Evolutionary conservation across 2,797 vertebrate genomes (phyloP).

Genomic region (Acanthopagrus latus): DNA sequence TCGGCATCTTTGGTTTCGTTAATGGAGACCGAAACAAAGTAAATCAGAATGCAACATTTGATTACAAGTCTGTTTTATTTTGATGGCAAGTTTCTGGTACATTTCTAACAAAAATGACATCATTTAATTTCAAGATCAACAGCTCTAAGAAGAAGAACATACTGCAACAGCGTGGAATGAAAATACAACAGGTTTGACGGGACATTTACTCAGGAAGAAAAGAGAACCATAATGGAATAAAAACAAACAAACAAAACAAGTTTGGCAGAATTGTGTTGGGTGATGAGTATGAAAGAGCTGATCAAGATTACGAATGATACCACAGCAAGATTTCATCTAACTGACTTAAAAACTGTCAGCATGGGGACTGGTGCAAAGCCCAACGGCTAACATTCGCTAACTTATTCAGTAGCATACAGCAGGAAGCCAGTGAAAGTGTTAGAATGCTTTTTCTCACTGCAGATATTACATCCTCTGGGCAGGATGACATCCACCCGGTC

Average conservation of each 20-base stretch:
- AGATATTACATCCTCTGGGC: slow-evolving; percentile 65
- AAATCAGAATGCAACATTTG: slow-evolving; percentile 14
- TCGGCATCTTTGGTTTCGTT: not conserved
- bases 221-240: not conserved
- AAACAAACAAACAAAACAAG: not conserved
- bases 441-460: slow-evolving; percentile 74
- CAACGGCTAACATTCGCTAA: not conserved
- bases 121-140: slow-evolving; percentile 17
- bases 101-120: slow-evolving; percentile 28
- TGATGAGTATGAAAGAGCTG: not conserved
- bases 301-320: not conserved
- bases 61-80: slow-evolving; percentile 66
- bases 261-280: not conserved
- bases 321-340: slow-evolving; percentile 14
- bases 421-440: slow-evolving; percentile 85
- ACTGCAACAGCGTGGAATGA: not conserved
- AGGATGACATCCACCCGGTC: slow-evolving; percentile 71
- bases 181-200: not conserved
- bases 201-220: not conserved
- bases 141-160: slow-evolving; percentile 9
- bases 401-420: slow-evolving; percentile 75
- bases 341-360: slow-evolving; percentile 9
- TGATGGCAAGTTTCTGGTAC: slow-evolving; percentile 22
- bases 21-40: slow-evolving; percentile 5
- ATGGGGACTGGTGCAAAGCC: not conserved